Evolutionary conservation across 2,888 invertebrate genomes (phyloP), one percentile per base, ranked within the genome.

Genomic region (Salpingus planirostris): DNA sequence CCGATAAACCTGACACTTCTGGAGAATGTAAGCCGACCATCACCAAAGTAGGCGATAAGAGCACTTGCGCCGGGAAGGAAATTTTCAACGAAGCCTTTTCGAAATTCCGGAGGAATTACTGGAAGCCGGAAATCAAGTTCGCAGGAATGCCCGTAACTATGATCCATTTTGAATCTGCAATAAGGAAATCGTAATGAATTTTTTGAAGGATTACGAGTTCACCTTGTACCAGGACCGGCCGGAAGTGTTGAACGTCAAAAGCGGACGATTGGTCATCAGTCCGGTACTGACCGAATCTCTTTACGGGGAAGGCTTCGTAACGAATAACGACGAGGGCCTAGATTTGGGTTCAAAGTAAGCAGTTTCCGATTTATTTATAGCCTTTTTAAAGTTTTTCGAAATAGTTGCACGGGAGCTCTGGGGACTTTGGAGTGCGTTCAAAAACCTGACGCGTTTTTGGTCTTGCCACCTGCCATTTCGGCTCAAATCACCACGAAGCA

Each of bases 381-480:
- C 11, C 10, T 11, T 11, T 29, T 23, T 23, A 23, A 23, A 10
- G 18, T 8, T 7, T 23, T 10, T 23, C 11, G 5, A 11, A 13
- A 12, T 25, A 70, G 70, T 11, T 70, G 70, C 29, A 70, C 70
- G 1, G 65, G 61, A 11, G 27, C 39, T 22, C 13, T 18, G 15
- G 55, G 47, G 14, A 50, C 60, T 2, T 1, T 21, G 0, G 58
- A 61, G 1, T 80, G 80, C 44, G 45, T 47, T 8, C 65, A 66
- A 3, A 60, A 60, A 31, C 70, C 71, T 0, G 48, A 59, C 5
- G 69, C 67, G 1, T 68, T 66, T 13, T 64, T 70, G 36, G 79
- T 83, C 27, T 53, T 84, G 24, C 83, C 84, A 0, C 84, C 85
- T 0, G 62, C 84, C 2, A 65, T 74, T 13, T 78, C 80, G 2